Base-by-base conservation (phyloP, 2,113 vertebrate species). In the Scatophagus argus region DNA sequence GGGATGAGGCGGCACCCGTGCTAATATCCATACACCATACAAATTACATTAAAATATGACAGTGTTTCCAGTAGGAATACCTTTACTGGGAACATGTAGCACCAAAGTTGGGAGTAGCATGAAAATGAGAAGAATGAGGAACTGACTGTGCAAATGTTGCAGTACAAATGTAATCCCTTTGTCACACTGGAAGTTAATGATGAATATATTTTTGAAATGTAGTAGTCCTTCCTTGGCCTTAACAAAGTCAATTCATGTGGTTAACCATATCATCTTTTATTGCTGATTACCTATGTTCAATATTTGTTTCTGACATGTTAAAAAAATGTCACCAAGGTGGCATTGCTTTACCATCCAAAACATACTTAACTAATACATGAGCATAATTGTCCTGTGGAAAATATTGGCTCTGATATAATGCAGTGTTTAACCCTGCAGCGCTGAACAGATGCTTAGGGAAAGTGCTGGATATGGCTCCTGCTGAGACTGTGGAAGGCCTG, bases 361-460 rank as follows among this genome's bases (percentile, higher is more conserved):
- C 5, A 41, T 3, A 63, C 12, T 58, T 38, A 38, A 36, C 12
- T n/a, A 46, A 51, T 47, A 41, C 49, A 25, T 69, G 58, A 41
- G 51, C 29, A 27, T 23, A 61, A 46, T 1, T 69, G 72, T 54
- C 11, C 14, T 2, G 14, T 39, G 38, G 27, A 60, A 70, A 75
- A 27, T n/a, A 21, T 19, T 73, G 74, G 44, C 59, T 63, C 23
- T 56, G 64, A 64, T 31, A 67, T 65, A 84, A 75, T 69, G 77
- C 64, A 49, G 60, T 54, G 63, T 83, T 88, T 87, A 76, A 77
- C 79, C 84, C 64, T 43, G 61, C 65, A 69, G 79, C 76, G 64
- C 65, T 55, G 84, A 90, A 70, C 86, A 90, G 79, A 88, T 87
- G 84, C 77, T 88, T 73, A n/a, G 54, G 66, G 72, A 51, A 44